phyloP scores from a whole-genome alignment of 2,888 invertebrate species.

The Ennomos fuscantarius region DNA sequence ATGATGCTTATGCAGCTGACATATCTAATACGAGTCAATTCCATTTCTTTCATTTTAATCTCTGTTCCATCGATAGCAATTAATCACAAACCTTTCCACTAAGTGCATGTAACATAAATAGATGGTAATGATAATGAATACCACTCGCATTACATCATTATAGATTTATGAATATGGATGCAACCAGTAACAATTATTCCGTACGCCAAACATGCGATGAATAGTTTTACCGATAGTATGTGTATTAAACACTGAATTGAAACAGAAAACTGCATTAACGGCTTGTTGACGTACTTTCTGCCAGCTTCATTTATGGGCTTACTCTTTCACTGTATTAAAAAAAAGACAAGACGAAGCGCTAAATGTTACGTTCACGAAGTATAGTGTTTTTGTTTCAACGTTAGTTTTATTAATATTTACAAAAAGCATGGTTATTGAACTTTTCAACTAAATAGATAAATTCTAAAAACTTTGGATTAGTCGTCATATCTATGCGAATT shows the following conservation, averaged over 20 bases:
- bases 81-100: slow-evolving; percentile 2
- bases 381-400: too few species aligned
- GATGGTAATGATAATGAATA: slow-evolving; percentile 18
- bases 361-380: too few species aligned
- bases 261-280: not conserved
- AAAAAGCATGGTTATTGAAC: too few species aligned
- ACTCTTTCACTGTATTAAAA: too few species aligned
- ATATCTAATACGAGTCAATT: not conserved
- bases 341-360: too few species aligned
- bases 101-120: slow-evolving; percentile 14
- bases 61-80: not conserved
- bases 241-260: not conserved
- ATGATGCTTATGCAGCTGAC: too few species aligned
- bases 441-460: too few species aligned
- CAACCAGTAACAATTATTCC: slow-evolving; percentile 15
- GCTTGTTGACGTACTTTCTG: too few species aligned
- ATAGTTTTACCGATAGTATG: not conserved
- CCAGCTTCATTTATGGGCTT: too few species aligned
- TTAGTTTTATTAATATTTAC: too few species aligned
- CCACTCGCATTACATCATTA: slow-evolving; percentile 20
- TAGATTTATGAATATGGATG: slow-evolving; percentile 29
- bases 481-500: too few species aligned
- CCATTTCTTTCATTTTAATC: not conserved
- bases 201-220: slow-evolving; percentile 15
- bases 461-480: too few species aligned